Conservation (phyloP, 1,140 invertebrate genomes). For the Leucophenga varia region DNA sequence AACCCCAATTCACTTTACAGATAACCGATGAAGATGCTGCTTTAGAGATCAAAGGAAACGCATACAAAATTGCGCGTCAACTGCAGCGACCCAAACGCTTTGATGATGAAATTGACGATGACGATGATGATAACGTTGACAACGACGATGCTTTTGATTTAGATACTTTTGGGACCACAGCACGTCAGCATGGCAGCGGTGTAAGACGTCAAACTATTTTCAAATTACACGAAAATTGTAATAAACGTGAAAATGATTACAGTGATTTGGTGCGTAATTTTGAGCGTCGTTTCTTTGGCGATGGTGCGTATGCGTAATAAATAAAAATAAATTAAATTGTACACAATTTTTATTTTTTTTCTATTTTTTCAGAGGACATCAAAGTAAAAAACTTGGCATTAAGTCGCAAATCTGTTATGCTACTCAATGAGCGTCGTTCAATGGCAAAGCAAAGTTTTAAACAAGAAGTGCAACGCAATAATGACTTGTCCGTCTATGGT, state of each 20-base stretch:
- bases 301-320: conserved; percentile 19
- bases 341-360: background rate
- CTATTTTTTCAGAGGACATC: conserved; percentile 23
- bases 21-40: conserved; percentile 57
- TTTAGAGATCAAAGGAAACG: conserved; percentile 61
- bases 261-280: conserved; percentile 49
- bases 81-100: conserved; percentile 60
- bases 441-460: conserved; percentile 31
- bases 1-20: no score
- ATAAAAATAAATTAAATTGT: background rate
- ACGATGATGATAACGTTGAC: conserved; percentile 35
- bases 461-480: conserved; percentile 8
- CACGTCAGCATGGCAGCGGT: conserved; percentile 26
- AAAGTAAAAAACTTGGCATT: conserved; percentile 41
- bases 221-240: conserved; percentile 34
- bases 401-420: conserved; percentile 44
- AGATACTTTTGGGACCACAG: no score
- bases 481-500: background rate
- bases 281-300: conserved; percentile 41
- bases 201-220: conserved; percentile 44
- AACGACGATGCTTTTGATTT: no score
- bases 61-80: conserved; percentile 63
- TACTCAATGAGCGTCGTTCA: conserved; percentile 37
- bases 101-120: conserved; percentile 55
- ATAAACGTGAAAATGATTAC: conserved; percentile 37